These are phyloP conservation scores for Acipenser transmontanus DNA, from an alignment of 2,797 vertebrate species.

Conservation along the genomic window DNA sequence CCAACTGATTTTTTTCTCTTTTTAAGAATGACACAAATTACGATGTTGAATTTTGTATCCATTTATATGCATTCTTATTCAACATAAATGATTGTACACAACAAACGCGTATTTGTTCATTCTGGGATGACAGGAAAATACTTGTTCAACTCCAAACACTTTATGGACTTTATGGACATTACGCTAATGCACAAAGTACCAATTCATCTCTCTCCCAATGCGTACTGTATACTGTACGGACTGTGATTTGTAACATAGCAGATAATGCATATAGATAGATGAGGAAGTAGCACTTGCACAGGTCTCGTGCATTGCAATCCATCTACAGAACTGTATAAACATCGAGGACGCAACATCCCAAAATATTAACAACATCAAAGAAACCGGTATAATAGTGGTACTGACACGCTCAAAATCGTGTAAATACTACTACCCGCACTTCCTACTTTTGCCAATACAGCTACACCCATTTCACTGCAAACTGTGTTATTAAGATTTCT, in stretches of 20 bases:
- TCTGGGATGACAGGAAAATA: too few relatives aligned
- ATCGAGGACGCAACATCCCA: neutral
- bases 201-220: too few relatives aligned
- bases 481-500: slow-evolving; percentile 28
- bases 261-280: neutral
- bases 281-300: slow-evolving; percentile 11
- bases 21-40: too few relatives aligned
- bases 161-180: too few relatives aligned
- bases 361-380: slow-evolving; percentile 7
- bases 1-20: too few relatives aligned
- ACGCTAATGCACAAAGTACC: too few relatives aligned
- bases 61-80: too few relatives aligned
- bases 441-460: slow-evolving; percentile 69
- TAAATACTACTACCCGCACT: slow-evolving; percentile 58
- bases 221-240: too few relatives aligned
- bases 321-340: slow-evolving; percentile 11
- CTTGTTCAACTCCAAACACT: too few relatives aligned
- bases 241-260: neutral
- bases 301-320: slow-evolving; percentile 9
- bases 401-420: slow-evolving; percentile 31
- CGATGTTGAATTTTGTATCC: too few relatives aligned
- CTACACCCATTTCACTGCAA: slow-evolving; percentile 57
- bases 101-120: too few relatives aligned
- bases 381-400: neutral
- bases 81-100: too few relatives aligned